Conservation (phyloP, 53 echinoderm and acorn worm genomes). For the Holothuria scabra region DNA sequence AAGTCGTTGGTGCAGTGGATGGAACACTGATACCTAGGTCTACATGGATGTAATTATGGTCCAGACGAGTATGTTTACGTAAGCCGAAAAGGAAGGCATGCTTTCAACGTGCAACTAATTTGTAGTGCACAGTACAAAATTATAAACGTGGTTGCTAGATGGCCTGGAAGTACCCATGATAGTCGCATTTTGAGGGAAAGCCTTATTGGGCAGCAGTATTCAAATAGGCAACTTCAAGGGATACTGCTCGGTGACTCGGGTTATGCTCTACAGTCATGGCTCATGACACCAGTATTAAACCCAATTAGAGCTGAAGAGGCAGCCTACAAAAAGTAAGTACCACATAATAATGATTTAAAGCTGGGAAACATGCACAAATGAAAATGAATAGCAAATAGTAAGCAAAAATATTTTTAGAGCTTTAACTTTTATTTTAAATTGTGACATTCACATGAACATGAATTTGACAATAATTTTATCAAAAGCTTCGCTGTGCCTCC, state of each 20-base stretch:
- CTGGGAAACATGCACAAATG: too few relatives aligned
- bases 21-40: slow-evolving; percentile 25
- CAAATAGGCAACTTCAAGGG: not conserved
- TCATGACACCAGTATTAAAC: slow-evolving; percentile 55
- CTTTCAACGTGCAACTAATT: slow-evolving; percentile 26
- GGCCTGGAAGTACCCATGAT: slow-evolving; percentile 25
- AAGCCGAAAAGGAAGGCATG: slow-evolving; percentile 20
- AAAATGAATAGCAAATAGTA: too few relatives aligned
- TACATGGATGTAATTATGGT: slow-evolving; percentile 30
- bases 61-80: slow-evolving; percentile 15
- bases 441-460: too few relatives aligned
- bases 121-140: slow-evolving; percentile 32
- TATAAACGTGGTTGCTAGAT: slow-evolving; percentile 13
- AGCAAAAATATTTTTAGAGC: too few relatives aligned
- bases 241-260: slow-evolving; percentile 32
- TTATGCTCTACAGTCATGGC: slow-evolving; percentile 31
- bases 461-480: too few relatives aligned
- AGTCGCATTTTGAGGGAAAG: slow-evolving; percentile 8
- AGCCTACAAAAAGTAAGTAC: slow-evolving; percentile 49
- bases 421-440: too few relatives aligned
- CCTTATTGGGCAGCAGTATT: not conserved
- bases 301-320: slow-evolving; percentile 23
- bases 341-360: too few relatives aligned
- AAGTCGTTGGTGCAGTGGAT: not conserved
- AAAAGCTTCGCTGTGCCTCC: too few relatives aligned